A percentile compares a stretch with the other conserved stretches of the same genome.
Evolutionary conservation across 2,888 invertebrate species (phyloP).

Genomic region (Bruchidius siliquastri): DNA sequence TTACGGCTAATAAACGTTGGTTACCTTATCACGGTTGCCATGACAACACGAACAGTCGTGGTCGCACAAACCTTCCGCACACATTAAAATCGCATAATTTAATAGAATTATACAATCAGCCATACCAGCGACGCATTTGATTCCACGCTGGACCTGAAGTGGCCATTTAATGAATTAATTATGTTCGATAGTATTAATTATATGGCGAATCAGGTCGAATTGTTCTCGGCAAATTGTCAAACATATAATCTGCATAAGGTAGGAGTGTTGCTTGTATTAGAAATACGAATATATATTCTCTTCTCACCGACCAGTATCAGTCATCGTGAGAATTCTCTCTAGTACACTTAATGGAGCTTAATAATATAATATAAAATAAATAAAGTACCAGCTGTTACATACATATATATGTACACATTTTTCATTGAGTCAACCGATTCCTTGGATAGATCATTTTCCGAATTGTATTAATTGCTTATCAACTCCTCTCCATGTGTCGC

Average conservation of each 20-base stretch:
- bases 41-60: neutral
- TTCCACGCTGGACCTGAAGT: neutral
- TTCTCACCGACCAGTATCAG: neutral
- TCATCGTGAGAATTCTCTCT: neutral
- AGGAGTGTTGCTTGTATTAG: neutral
- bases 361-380: no score
- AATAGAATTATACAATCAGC: neutral
- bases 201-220: neutral
- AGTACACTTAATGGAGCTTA: no score
- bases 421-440: no score
- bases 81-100: neutral
- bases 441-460: no score
- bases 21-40: neutral
- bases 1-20: neutral
- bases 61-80: neutral
- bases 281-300: neutral
- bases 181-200: neutral
- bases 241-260: neutral
- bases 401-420: no score
- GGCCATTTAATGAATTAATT: neutral
- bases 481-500: no score
- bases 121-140: no score
- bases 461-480: no score
- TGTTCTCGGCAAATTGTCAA: no score
- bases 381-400: no score